These are phyloP conservation scores for Pardalotus punctatus DNA, from an alignment of 2,113 vertebrate genomes.

Conservation along the genomic window DNA sequence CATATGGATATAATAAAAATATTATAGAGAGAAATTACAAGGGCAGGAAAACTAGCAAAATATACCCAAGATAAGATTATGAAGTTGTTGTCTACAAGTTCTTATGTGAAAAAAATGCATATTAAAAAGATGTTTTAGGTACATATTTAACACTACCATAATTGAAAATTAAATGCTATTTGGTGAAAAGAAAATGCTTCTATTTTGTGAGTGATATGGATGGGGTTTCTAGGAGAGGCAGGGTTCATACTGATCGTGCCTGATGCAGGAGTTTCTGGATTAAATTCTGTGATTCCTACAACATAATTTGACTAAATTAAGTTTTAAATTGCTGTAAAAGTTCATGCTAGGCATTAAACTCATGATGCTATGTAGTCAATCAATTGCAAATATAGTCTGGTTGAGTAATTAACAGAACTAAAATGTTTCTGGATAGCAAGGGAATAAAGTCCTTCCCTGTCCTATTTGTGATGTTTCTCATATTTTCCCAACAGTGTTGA, in stretches of 20 bases:
- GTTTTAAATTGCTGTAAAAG: not conserved
- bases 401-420: not conserved
- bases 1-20: not conserved
- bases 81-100: not conserved
- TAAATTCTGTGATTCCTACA: not conserved
- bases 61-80: not conserved
- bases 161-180: not conserved
- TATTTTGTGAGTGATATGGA: not conserved
- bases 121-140: not conserved
- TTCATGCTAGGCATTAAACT: not conserved
- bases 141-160: not conserved
- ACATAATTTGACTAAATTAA: not conserved
- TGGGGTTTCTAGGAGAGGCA: not conserved
- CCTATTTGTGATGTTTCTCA: not conserved
- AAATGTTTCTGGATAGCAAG: not conserved
- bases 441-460: not conserved
- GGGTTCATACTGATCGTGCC: not conserved
- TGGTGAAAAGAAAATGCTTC: not conserved
- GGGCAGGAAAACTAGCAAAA: not conserved
- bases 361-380: not conserved
- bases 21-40: not conserved
- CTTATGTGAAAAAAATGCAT: not conserved
- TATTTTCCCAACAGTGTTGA: not conserved
- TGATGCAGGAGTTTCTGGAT: not conserved
- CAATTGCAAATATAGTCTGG: not conserved